phyloP scores from a whole-genome alignment of 2,113 vertebrate genomes.

The Scomber japonicus region DNA sequence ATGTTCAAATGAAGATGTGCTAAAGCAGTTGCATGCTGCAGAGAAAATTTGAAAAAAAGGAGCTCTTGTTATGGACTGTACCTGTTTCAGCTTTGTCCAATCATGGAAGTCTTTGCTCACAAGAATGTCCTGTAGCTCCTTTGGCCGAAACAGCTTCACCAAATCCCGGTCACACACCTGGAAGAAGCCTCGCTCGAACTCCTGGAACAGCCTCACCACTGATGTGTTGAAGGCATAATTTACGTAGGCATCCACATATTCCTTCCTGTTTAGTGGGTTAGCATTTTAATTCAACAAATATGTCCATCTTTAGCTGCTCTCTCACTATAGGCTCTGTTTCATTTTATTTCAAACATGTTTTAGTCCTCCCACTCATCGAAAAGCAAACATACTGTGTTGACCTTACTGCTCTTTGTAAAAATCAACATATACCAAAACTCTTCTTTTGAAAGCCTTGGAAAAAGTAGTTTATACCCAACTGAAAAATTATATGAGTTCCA shows the following conservation, averaged over 20 bases:
- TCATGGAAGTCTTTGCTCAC: conserved; percentile 82
- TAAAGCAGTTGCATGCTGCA: background rate
- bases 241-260: conserved; percentile 85
- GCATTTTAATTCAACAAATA: background rate
- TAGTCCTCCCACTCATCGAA: no score
- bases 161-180: conserved; percentile 78
- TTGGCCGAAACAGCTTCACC: conserved; percentile 82
- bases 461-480: no score
- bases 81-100: conserved; percentile 86
- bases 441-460: no score
- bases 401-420: no score
- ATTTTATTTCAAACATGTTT: no score
- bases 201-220: conserved; percentile 81
- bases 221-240: conserved; percentile 85
- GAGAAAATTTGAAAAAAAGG: background rate
- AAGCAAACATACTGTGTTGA: no score
- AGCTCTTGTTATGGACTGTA: conserved; percentile 39
- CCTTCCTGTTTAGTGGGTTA: conserved; percentile 67
- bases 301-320: no score
- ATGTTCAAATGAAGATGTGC: background rate
- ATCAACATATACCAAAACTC: no score
- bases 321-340: no score
- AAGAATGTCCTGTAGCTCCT: conserved; percentile 84
- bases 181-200: conserved; percentile 88
- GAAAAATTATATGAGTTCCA: no score